Evolutionary conservation across 2,113 vertebrate species (phyloP).

Genomic region (Tricholaema leucomelas): DNA sequence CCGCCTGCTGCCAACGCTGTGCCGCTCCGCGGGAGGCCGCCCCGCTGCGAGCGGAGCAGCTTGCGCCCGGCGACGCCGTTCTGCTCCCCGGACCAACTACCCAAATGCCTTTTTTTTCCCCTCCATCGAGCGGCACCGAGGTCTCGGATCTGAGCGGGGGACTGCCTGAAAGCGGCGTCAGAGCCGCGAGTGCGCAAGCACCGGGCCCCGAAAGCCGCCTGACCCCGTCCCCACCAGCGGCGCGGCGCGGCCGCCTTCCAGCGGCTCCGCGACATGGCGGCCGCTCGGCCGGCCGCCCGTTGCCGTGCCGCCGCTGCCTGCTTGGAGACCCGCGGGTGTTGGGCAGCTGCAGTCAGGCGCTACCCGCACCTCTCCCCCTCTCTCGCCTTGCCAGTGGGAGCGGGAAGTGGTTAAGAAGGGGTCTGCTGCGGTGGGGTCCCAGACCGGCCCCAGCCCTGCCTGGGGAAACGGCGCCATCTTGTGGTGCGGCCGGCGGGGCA

Average conservation of each 20-base stretch:
- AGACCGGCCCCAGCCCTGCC: neutral
- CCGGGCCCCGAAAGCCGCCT: neutral
- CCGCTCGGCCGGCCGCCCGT: neutral
- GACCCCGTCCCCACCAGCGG: too few relatives aligned
- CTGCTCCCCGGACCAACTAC: too few relatives aligned
- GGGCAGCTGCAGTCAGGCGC: too few relatives aligned
- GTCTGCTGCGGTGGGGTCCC: too few relatives aligned
- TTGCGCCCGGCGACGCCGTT: neutral
- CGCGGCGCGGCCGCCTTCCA: neutral
- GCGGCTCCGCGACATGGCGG: neutral
- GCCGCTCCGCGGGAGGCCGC: neutral
- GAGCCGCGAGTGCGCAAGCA: neutral
- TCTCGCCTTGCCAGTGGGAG: too few relatives aligned
- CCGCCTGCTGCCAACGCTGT: neutral
- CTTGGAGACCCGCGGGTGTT: too few relatives aligned
- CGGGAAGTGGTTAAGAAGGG: too few relatives aligned
- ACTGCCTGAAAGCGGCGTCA: too few relatives aligned
- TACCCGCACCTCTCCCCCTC: too few relatives aligned
- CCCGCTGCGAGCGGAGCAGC: rapidly evolving
- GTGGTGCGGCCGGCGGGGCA: constrained; percentile 18
- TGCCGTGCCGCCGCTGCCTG: too few relatives aligned
- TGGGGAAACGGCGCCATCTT: constrained; percentile 69
- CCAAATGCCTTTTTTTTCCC: neutral
- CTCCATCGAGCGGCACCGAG: neutral
- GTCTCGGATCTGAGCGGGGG: too few relatives aligned